Evolutionary conservation across 2,888 invertebrate genomes (phyloP).

Genomic region (Aproaerema taeniolella): DNA sequence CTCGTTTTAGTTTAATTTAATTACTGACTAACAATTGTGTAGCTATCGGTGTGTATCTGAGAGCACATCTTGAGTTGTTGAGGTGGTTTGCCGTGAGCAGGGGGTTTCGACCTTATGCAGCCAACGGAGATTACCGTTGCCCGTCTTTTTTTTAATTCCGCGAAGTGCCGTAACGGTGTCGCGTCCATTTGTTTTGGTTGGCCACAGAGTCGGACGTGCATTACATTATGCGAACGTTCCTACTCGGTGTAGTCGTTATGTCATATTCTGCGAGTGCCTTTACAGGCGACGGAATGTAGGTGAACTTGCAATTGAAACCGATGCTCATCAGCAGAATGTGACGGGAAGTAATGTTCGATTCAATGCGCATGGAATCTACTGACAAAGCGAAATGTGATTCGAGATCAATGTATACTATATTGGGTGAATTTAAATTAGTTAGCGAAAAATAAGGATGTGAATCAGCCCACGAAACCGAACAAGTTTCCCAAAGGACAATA

Average conservation of each 20-base stretch:
- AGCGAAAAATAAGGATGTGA: too few species aligned
- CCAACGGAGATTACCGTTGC: constrained; percentile 69
- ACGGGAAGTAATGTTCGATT: too few species aligned
- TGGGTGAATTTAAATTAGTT: too few species aligned
- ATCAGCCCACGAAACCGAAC: too few species aligned
- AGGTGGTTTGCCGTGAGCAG: constrained; percentile 45
- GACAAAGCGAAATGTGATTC: too few species aligned
- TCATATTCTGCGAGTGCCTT: constrained; percentile 4
- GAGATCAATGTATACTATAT: too few species aligned
- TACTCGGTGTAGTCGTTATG: constrained; percentile 31
- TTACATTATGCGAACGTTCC: constrained; percentile 22
- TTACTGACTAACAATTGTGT: too few species aligned
- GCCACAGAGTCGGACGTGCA: constrained; percentile 34
- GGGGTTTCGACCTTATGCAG: constrained; percentile 49
- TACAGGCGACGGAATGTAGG: neutral
- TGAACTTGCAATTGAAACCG: too few species aligned
- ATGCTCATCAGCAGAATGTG: too few species aligned
- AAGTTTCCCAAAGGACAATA: too few species aligned
- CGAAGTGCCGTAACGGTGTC: constrained; percentile 72
- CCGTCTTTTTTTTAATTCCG: constrained; percentile 62
- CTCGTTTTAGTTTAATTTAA: constrained; percentile 48
- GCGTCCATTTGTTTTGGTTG: constrained; percentile 69
- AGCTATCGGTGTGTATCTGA: constrained; percentile 31
- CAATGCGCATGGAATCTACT: too few species aligned
- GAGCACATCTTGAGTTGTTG: constrained; percentile 30